Base-by-base conservation (phyloP, 2,113 vertebrate species). In the Ovibos moschatus region DNA sequence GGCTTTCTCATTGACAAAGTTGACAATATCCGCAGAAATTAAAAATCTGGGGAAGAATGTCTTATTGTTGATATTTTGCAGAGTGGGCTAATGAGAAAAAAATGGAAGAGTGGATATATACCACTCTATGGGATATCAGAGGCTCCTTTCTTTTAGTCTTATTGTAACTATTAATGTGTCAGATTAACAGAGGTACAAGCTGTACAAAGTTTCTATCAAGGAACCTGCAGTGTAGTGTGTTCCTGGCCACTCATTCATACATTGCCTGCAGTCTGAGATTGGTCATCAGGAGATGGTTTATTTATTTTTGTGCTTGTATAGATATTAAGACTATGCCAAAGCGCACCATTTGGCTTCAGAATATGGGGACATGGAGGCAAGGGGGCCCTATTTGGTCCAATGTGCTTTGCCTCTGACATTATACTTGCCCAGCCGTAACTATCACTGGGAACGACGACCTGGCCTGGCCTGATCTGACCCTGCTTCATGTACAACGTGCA, bases 381-480 rank as follows among this genome's bases (percentile, higher is more conserved):
- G 43, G 60, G 43, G 21, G 17, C 9, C 40, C 10, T 82, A 4
- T 57, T 57, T 57, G 19, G 33, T 33, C 33, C n/a, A 23, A 0
- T 4, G 43, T 40, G 30, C 43, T 83, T 79, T 87, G 57, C 43
- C 27, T 45, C 25, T 53, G 91, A 95, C 25, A 2, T 85, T 82
- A 50, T 21, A 5, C 57, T 78, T 88, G 23, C 58, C 25, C 6
- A 55, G 89, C 53, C 86, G 14, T 50, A 64, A 62, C 33, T n/a
- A 16, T 58, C 5, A 3, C 0, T 86, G 89, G 94, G 76, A 82
- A 40, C 55, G 36, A 43, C 1, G 62, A 55, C 57, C 82, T 90
- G n/a, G 45, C 78, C n/a, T 85, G 90, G 64, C 94, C 97, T 89
- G 45, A 71, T n/a, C 76, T 91, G 67, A 96, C 86, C 88, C 76